Evolutionary conservation across 2,797 vertebrate genomes (phyloP), one percentile per base, ranked within the genome.

Genomic region (Nannoperca australis): DNA sequence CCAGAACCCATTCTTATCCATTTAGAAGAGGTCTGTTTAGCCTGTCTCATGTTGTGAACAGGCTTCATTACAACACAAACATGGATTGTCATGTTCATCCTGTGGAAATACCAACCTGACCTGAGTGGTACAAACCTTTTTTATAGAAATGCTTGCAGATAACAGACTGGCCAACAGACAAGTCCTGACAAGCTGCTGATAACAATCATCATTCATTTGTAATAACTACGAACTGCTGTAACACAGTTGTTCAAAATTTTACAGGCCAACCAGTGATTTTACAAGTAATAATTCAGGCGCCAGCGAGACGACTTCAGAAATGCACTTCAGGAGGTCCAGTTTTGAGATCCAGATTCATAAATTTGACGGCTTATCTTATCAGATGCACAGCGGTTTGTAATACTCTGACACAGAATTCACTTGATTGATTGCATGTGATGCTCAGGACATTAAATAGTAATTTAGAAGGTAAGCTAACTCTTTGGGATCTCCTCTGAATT

Each of bases 51-150:
- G 36, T 36, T 36, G 36, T 27, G 24, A 27, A 27, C 24, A 27
- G 1, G 24, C 24, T 27, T 27, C 24, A 27, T 27, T 27, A 27
- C 24, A 27, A 27, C 24, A 27, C 24, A 27, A 27, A 27, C 24
- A 27, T 27, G 24, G 24, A 36, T 10, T 36, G 36, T 36, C 36
- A 36, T 36, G 36, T 36, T 44, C 10, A 70, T 51, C 44, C 14
- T 36, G 20, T 71, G 47, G 62, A 54, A 50, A 54, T 22, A 45
- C 55, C 30, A 20, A 2, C 36, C 12, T 45, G 61, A 66, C 54
- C 64, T 24, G 49, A 30, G 64, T 2, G 2, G n/a, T 42, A 42
- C 2, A 18, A 15, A 47, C n/a, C 22, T 49, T 47, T 47, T 27
- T 27, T 47, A 2, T 53, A 15, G 20, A 54, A 34, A 53, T 14